Evolutionary conservation across 2,797 vertebrate genomes (phyloP).

Genomic region (Halcyon badia): DNA sequence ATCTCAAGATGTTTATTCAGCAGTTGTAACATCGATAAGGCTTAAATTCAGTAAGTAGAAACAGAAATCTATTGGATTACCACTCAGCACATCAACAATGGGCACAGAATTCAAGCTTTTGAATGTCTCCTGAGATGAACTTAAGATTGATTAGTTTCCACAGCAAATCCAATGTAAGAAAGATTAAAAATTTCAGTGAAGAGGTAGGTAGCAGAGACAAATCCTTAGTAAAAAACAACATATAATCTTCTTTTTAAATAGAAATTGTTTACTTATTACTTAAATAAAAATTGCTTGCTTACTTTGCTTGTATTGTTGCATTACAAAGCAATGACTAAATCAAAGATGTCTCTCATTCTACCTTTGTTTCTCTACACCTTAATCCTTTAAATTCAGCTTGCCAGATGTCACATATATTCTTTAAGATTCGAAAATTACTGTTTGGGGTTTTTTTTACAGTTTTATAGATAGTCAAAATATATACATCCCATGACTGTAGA

Average conservation of each 20-base stretch:
- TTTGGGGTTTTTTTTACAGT: neutral
- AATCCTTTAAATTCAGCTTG: neutral
- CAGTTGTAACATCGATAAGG: neutral
- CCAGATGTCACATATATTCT: neutral
- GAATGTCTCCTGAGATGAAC: conserved; percentile 13
- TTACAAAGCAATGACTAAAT: neutral
- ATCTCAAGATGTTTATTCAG: neutral
- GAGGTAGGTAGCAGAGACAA: neutral
- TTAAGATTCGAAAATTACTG: neutral
- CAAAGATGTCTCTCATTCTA: neutral
- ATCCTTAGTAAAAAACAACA: neutral
- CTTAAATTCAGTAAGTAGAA: neutral
- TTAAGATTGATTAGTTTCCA: conserved; percentile 42
- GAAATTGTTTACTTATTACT: neutral
- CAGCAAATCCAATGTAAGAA: conserved; percentile 40
- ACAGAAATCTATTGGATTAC: neutral
- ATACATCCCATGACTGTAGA: too few species aligned
- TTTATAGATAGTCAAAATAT: neutral
- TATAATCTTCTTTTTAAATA: conserved; percentile 27
- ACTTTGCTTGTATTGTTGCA: neutral
- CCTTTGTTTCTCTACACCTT: neutral
- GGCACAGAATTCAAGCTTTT: neutral
- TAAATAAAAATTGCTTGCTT: neutral
- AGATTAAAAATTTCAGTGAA: conserved; percentile 42
- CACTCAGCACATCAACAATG: neutral